Evolutionary conservation across 2,113 vertebrate genomes (phyloP).

Genomic region (Calypte anna): DNA sequence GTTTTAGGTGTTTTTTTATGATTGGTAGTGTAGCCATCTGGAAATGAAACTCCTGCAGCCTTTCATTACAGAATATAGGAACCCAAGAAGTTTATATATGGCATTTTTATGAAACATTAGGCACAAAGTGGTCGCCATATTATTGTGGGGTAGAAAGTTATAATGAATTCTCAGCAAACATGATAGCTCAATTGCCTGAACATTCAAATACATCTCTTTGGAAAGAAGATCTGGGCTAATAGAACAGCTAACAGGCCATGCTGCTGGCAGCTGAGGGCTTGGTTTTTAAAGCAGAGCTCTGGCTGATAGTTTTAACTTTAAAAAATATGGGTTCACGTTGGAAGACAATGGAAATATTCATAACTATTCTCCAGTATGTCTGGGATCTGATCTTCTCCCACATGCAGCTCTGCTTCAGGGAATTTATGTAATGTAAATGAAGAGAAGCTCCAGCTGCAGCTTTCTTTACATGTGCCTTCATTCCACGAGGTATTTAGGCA

Average conservation of each 20-base stretch:
- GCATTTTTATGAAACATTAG: conserved; percentile 54
- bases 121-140: conserved; percentile 1
- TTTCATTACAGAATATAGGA: conserved; percentile 35
- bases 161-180: conserved; percentile 18
- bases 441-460: neutral
- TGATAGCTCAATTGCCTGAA: neutral
- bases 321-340: neutral
- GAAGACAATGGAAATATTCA: neutral
- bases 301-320: neutral
- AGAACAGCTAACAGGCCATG: neutral
- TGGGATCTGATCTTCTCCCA: neutral
- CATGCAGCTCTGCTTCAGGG: neutral
- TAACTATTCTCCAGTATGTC: neutral
- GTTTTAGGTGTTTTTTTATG: neutral
- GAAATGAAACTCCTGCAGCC: conserved; percentile 24
- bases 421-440: neutral
- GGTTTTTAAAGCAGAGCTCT: neutral
- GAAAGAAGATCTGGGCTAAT: neutral
- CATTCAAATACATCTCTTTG: neutral
- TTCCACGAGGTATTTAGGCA: neutral
- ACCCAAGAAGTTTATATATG: conserved; percentile 11
- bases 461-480: neutral
- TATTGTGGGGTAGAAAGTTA: conserved; percentile 2
- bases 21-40: neutral
- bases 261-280: neutral